phyloP scores from a whole-genome alignment of 2,888 invertebrate genomes.

The Lissonota sp. region DNA sequence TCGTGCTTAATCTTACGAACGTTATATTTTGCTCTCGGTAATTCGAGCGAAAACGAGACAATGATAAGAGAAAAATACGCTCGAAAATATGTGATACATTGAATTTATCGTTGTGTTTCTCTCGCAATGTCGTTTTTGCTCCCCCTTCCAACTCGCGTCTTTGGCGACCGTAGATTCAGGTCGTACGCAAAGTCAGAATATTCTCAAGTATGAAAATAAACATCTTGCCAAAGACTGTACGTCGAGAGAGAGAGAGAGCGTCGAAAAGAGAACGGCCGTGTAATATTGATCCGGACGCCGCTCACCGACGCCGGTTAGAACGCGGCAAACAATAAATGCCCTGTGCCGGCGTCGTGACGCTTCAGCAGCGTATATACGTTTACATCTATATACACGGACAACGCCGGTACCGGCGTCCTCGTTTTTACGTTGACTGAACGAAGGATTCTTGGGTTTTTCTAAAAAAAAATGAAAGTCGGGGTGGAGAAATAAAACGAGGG shows the following conservation, averaged over 20 bases:
- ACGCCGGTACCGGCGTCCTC: background rate
- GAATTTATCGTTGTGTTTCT: background rate
- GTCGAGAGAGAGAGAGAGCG: slow-evolving; percentile 63
- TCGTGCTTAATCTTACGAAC: background rate
- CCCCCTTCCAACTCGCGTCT: slow-evolving; percentile 26
- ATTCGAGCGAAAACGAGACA: background rate
- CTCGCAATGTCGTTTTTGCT: slow-evolving; percentile 30
- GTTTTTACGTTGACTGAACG: background rate
- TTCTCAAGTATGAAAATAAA: slow-evolving; percentile 55
- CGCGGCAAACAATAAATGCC: slow-evolving; percentile 73
- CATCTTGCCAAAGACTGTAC: slow-evolving; percentile 68
- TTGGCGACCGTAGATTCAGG: slow-evolving; percentile 24
- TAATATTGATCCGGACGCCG: slow-evolving; percentile 69
- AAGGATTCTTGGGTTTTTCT: background rate
- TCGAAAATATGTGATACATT: slow-evolving; percentile 35
- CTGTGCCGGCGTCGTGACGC: slow-evolving; percentile 62
- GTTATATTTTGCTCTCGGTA: slow-evolving; percentile 20
- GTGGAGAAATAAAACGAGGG: background rate
- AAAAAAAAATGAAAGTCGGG: background rate
- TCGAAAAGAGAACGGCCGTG: slow-evolving; percentile 67
- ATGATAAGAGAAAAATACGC: slow-evolving; percentile 7
- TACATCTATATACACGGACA: background rate
- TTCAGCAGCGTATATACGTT: slow-evolving; percentile 62
- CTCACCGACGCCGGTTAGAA: slow-evolving; percentile 63
- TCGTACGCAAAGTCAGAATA: slow-evolving; percentile 29